Percentiles rank a stretch among this genome's conserved stretches.
phyloP scores from a whole-genome alignment of 2,113 vertebrate genomes.

The Seriola dumerili region DNA sequence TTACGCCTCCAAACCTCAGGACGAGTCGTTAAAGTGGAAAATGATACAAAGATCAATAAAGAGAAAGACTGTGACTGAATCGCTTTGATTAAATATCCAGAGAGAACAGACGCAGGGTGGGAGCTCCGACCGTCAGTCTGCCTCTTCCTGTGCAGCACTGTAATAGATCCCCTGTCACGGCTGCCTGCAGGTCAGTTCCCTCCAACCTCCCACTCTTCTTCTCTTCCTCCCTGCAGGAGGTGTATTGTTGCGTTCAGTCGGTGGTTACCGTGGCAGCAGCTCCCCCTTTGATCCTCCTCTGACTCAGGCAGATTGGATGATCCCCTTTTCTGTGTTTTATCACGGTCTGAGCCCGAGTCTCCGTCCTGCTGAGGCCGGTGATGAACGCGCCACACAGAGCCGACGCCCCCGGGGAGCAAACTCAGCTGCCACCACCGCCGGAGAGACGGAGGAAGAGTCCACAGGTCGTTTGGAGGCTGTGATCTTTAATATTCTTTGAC shows the following conservation, averaged over 20 bases:
- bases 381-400: constrained; percentile 37
- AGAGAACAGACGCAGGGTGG: too few relatives aligned
- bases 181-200: constrained; percentile 47
- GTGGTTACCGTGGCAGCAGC: constrained; percentile 23
- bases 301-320: constrained; percentile 26
- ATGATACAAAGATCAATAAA: too few relatives aligned
- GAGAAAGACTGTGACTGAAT: too few relatives aligned
- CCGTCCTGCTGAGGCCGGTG: constrained; percentile 27
- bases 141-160: too few relatives aligned
- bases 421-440: neutral
- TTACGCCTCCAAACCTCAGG: too few relatives aligned
- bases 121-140: too few relatives aligned
- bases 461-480: too few relatives aligned
- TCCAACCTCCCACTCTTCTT: constrained; percentile 44
- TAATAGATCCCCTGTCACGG: constrained; percentile 21
- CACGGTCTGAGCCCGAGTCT: constrained; percentile 17
- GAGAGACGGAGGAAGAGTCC: too few relatives aligned
- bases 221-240: constrained; percentile 46
- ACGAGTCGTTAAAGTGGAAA: too few relatives aligned
- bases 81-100: too few relatives aligned
- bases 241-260: constrained; percentile 26
- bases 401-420: constrained; percentile 8
- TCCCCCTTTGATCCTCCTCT: constrained; percentile 43
- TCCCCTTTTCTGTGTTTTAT: constrained; percentile 33
- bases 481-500: too few relatives aligned